These are phyloP conservation scores for Cheilosia vulpina DNA, from an alignment of 2,888 invertebrate species.

Conservation along the genomic window DNA sequence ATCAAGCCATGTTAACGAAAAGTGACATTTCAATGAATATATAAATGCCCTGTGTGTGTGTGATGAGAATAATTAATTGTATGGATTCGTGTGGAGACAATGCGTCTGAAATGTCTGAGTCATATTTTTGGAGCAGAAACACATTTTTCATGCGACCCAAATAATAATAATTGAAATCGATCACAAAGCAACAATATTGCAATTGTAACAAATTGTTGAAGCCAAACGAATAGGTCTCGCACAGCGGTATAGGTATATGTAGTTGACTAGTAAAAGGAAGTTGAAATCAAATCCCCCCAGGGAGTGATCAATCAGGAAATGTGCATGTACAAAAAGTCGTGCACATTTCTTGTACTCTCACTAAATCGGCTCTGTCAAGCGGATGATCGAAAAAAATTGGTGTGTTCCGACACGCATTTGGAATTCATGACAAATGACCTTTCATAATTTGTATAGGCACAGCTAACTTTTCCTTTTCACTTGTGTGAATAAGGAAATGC, in stretches of 20 bases:
- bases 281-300: conserved; percentile 52
- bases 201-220: conserved; percentile 43
- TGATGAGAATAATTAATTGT: conserved; percentile 72
- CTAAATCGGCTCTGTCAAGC: conserved; percentile 36
- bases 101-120: conserved; percentile 32
- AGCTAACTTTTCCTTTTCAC: conserved; percentile 48
- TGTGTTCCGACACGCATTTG: conserved; percentile 61
- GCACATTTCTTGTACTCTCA: conserved; percentile 51
- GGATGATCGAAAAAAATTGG: conserved; percentile 17
- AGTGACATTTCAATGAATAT: conserved; percentile 37
- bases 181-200: conserved; percentile 46
- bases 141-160: conserved; percentile 28
- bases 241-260: background rate
- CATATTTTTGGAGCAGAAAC: conserved; percentile 36
- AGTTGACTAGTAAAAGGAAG: conserved; percentile 48
- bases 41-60: conserved; percentile 24
- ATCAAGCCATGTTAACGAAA: conserved; percentile 10
- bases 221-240: background rate
- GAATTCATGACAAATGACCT: conserved; percentile 74
- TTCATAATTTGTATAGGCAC: conserved; percentile 49
- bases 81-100: conserved; percentile 34
- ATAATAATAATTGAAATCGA: conserved; percentile 45
- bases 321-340: conserved; percentile 49
- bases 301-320: conserved; percentile 74
- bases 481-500: conserved; percentile 28